These are phyloP conservation scores for Macrosteles quadrilineatus DNA, from an alignment of 1,140 invertebrate genomes.

Conservation along the genomic window DNA sequence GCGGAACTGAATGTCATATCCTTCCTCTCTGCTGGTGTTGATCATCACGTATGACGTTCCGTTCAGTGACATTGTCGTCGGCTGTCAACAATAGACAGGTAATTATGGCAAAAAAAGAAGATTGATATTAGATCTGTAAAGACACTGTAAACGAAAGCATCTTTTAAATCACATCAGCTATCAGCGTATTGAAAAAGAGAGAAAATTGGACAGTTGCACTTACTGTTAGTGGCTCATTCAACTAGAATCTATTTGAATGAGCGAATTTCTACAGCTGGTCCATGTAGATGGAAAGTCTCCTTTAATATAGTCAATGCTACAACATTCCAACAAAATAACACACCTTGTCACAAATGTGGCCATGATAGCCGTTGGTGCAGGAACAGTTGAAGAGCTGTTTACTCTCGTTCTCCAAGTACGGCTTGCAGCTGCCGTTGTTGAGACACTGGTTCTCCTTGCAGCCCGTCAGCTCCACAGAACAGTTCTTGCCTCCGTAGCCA, in stretches of 20 bases:
- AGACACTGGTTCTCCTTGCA: constrained; percentile 72
- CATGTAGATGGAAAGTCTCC: too few relatives aligned
- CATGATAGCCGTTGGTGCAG: constrained; percentile 78
- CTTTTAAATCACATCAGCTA: too few relatives aligned
- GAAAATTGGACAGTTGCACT: too few relatives aligned
- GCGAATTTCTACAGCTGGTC: too few relatives aligned
- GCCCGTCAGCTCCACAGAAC: constrained; percentile 76
- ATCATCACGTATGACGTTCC: constrained; percentile 74
- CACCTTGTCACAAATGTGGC: constrained; percentile 72
- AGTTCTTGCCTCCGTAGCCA: constrained; percentile 90
- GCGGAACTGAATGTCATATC: constrained; percentile 84
- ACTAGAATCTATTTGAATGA: too few relatives aligned
- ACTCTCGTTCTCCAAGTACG: constrained; percentile 75
- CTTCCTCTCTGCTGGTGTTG: constrained; percentile 77
- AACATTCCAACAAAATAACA: too few relatives aligned
- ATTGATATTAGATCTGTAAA: too few relatives aligned
- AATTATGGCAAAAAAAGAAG: constrained; percentile 29
- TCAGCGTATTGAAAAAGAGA: too few relatives aligned
- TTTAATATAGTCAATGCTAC: too few relatives aligned
- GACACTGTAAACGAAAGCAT: too few relatives aligned
- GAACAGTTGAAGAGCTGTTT: constrained; percentile 83
- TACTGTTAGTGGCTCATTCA: too few relatives aligned
- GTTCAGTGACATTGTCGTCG: constrained; percentile 85
- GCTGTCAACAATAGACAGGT: constrained; percentile 49
- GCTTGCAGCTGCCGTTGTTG: constrained; percentile 81